A percentile compares a stretch with the other conserved stretches of the same genome.
These are phyloP conservation scores for Camelus bactrianus DNA, from an alignment of 2,113 vertebrate genomes.

Conservation along the genomic window DNA sequence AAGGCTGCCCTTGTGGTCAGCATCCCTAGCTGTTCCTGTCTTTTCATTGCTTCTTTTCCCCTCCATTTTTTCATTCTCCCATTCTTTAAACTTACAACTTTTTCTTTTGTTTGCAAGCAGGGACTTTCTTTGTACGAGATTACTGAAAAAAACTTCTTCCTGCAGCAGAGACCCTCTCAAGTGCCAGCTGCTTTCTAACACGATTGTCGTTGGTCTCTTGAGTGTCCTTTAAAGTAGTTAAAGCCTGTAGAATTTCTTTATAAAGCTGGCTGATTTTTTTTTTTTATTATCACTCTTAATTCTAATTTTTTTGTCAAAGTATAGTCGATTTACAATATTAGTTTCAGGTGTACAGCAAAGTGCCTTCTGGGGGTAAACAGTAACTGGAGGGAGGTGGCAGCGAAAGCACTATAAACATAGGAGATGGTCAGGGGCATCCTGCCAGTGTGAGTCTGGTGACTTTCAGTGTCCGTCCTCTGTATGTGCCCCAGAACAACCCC, in stretches of 20 bases:
- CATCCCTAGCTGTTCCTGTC: neutral
- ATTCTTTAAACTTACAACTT: neutral
- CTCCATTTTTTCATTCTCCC: neutral
- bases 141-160: neutral
- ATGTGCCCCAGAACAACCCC: neutral
- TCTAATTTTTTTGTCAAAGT: too few relatives aligned
- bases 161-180: neutral
- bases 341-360: too few relatives aligned
- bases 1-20: neutral
- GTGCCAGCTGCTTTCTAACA: neutral
- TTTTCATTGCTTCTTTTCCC: neutral
- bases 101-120: neutral
- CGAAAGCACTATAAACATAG: fast-evolving
- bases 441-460: neutral
- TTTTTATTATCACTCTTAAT: too few relatives aligned
- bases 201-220: neutral
- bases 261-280: neutral
- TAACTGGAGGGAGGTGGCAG: neutral
- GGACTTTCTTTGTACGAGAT: neutral
- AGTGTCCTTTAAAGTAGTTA: neutral
- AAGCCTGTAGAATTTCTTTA: neutral
- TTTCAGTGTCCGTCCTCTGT: neutral
- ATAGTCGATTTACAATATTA: too few relatives aligned
- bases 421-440: neutral
- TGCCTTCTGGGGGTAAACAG: neutral